Conservation (phyloP, 2,888 invertebrate species). For the Malthinus flaveolus region DNA sequence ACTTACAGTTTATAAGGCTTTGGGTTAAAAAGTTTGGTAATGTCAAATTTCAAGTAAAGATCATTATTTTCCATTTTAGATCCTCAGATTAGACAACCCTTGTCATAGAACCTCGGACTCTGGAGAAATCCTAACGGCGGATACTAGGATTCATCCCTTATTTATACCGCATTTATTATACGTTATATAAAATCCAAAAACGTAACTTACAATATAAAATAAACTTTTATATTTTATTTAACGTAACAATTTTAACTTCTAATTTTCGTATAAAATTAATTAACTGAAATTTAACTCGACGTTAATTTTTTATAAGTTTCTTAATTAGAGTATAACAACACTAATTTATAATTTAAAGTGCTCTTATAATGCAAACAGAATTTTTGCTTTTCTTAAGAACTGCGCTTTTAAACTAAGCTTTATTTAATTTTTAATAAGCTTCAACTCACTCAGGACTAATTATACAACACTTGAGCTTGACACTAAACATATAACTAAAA, state of each 20-base stretch:
- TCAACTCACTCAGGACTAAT: constrained; percentile 37
- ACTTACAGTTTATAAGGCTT: constrained; percentile 2
- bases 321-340: neutral
- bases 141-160: constrained; percentile 30
- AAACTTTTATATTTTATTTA: no score
- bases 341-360: constrained; percentile 5
- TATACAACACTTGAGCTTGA: constrained; percentile 39
- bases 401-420: constrained; percentile 37
- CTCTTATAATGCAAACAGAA: constrained; percentile 8
- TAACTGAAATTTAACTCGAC: no score
- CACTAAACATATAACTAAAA: constrained; percentile 34
- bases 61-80: constrained; percentile 41
- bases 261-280: no score
- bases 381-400: constrained; percentile 32
- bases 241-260: no score
- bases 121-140: constrained; percentile 32
- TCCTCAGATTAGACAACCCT: constrained; percentile 37
- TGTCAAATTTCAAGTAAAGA: constrained; percentile 43
- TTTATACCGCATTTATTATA: constrained; percentile 38
- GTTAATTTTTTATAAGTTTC: neutral
- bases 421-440: constrained; percentile 20
- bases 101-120: constrained; percentile 33
- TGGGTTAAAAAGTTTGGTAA: constrained; percentile 41
- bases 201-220: neutral
- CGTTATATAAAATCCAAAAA: neutral